A percentile compares a stretch with the other conserved stretches of the same genome.
phyloP scores from a whole-genome alignment of 2,888 invertebrate genomes.

The Danaus chrysippus region DNA sequence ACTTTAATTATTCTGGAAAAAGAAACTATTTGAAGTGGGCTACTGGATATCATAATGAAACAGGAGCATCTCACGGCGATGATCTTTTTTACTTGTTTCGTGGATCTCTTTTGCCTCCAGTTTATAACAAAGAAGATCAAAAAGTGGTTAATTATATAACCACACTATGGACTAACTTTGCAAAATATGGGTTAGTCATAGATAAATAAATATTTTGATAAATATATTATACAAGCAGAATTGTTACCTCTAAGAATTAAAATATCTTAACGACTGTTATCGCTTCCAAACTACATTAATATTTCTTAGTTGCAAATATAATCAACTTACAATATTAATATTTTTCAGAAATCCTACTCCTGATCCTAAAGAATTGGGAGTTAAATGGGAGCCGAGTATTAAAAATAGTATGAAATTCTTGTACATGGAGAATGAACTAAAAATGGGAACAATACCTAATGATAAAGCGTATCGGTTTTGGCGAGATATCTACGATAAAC shows the following conservation, averaged over 20 bases:
- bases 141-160: conserved; percentile 56
- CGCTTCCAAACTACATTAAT: too few relatives aligned
- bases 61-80: conserved; percentile 63
- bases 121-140: conserved; percentile 45
- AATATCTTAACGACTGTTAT: too few relatives aligned
- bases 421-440: conserved; percentile 46
- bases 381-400: conserved; percentile 49
- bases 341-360: conserved; percentile 54
- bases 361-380: conserved; percentile 35
- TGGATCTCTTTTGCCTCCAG: conserved; percentile 50
- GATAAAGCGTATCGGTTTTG: conserved; percentile 47
- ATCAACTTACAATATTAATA: too few relatives aligned
- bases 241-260: too few relatives aligned
- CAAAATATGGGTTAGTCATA: conserved; percentile 58
- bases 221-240: background rate
- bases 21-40: conserved; percentile 56
- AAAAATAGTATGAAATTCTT: conserved; percentile 44
- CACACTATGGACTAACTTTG: conserved; percentile 66
- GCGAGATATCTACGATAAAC: conserved; percentile 45
- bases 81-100: conserved; percentile 65
- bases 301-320: too few relatives aligned
- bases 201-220: conserved; percentile 6
- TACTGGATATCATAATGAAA: conserved; percentile 42
- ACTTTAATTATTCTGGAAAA: conserved; percentile 59
- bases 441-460: conserved; percentile 46